Evolutionary conservation across 2,113 vertebrate genomes (phyloP).

Genomic region (Suncus etruscus): DNA sequence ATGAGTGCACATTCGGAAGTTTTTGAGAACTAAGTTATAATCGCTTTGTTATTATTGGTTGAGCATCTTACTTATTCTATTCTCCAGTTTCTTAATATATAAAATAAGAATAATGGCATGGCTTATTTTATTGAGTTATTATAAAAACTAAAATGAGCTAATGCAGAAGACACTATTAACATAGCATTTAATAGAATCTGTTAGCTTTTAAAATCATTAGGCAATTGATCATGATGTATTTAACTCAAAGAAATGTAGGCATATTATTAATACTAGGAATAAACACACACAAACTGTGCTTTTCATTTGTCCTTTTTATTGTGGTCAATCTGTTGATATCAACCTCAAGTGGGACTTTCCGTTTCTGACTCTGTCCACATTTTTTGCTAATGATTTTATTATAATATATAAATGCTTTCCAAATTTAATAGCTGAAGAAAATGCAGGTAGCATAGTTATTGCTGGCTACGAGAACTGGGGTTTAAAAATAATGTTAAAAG

Average conservation of each 20-base stretch:
- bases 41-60: not conserved
- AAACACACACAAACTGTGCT: not conserved
- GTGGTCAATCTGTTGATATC: not conserved
- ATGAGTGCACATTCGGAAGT: not conserved
- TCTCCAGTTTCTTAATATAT: constrained; percentile 24
- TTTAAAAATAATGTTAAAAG: constrained; percentile 2
- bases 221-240: not conserved
- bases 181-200: not conserved
- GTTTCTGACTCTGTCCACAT: not conserved
- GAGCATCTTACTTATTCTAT: not conserved
- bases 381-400: constrained; percentile 9
- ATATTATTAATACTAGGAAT: not conserved
- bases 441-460: not conserved
- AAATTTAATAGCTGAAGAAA: constrained; percentile 24
- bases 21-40: constrained; percentile 17
- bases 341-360: not conserved
- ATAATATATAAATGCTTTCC: not conserved
- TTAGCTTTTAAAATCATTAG: not conserved
- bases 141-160: not conserved
- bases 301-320: not conserved
- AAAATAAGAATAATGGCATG: constrained; percentile 1
- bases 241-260: not conserved
- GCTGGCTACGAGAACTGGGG: not conserved
- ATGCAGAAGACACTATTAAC: not conserved
- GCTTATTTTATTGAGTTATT: constrained; percentile 37